These are phyloP conservation scores for Babyrousa celebensis DNA, from an alignment of 2,797 vertebrate genomes.

Conservation along the genomic window DNA sequence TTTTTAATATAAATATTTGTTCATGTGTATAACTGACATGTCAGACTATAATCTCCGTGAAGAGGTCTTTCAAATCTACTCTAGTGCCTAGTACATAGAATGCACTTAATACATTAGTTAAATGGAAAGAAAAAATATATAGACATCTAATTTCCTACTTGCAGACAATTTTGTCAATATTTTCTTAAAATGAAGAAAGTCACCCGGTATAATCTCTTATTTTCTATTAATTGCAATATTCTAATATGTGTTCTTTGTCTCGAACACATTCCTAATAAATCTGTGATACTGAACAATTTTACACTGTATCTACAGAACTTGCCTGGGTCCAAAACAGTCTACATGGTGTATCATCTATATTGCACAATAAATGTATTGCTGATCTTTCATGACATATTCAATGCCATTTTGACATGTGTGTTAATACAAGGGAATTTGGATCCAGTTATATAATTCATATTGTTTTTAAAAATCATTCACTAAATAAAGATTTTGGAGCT, in stretches of 20 bases:
- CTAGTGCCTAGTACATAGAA: not conserved
- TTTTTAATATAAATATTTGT: not conserved
- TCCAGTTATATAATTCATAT: not conserved
- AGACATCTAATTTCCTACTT: not conserved
- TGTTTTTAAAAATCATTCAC: not conserved
- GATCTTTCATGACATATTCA: not conserved
- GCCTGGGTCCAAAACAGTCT: not conserved
- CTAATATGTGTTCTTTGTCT: not conserved
- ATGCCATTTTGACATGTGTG: not conserved
- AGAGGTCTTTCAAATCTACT: slow-evolving; percentile 21
- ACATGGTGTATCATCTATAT: not conserved
- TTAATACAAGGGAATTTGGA: not conserved
- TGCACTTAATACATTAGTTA: not conserved
- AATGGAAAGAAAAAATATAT: not conserved
- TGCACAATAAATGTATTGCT: not conserved
- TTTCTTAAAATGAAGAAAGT: slow-evolving; percentile 52
- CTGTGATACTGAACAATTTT: not conserved
- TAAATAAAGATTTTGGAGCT: not conserved
- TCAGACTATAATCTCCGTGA: not conserved
- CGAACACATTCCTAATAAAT: slow-evolving; percentile 6
- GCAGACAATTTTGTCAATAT: not conserved
- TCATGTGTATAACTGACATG: not conserved
- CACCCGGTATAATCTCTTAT: not conserved
- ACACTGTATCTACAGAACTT: not conserved
- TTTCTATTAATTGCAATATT: not conserved